Conservation (phyloP, 2,888 invertebrate species). For the Halocaridina rubra region DNA sequence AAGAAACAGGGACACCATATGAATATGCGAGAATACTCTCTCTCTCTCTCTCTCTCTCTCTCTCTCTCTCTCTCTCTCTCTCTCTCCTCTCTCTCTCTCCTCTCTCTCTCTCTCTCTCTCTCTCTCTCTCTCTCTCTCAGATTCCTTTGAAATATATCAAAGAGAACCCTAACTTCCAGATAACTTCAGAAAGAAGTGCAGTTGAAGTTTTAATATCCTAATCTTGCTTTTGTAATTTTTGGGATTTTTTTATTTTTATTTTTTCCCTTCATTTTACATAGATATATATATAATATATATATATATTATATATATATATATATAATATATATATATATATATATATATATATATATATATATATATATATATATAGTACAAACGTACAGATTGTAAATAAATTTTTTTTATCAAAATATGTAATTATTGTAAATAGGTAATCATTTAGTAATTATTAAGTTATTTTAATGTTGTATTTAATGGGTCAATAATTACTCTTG, state of each 20-base stretch:
- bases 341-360: not conserved
- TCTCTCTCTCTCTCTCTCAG: too few relatives aligned
- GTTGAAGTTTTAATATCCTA: not conserved
- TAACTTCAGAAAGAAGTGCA: too few relatives aligned
- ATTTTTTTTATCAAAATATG: too few relatives aligned
- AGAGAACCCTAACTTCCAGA: too few relatives aligned
- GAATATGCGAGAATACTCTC: not conserved
- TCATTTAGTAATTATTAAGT: too few relatives aligned
- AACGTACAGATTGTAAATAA: too few relatives aligned
- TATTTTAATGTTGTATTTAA: too few relatives aligned
- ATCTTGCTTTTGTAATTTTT: not conserved
- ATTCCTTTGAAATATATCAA: too few relatives aligned
- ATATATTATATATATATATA: not conserved
- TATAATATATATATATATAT: not conserved
- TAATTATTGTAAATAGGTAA: too few relatives aligned
- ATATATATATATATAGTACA: too few relatives aligned
- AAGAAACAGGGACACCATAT: not conserved
- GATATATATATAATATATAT: not conserved
- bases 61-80: not conserved
- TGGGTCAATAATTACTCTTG: too few relatives aligned
- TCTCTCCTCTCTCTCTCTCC: not conserved
- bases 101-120: not conserved
- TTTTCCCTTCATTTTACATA: conserved; percentile 7
- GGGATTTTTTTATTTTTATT: not conserved
- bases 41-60: not conserved